These are phyloP conservation scores for Coecobrya sp. DNA, from an alignment of 2,888 invertebrate species.

Conservation along the genomic window DNA sequence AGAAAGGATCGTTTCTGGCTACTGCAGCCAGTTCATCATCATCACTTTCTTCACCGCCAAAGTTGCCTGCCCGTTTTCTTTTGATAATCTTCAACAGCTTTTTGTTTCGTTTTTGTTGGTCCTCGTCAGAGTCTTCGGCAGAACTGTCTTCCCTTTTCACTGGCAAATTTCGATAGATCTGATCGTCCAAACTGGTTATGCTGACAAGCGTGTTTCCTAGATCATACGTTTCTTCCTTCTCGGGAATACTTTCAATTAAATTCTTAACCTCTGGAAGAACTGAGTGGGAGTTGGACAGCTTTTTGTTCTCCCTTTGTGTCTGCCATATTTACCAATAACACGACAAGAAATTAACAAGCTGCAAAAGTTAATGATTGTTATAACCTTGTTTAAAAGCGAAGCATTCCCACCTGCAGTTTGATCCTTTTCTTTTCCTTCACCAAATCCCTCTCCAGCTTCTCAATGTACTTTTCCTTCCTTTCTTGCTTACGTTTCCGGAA, in stretches of 20 bases:
- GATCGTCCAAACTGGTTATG: slow-evolving; percentile 83
- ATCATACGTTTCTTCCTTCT: slow-evolving; percentile 79
- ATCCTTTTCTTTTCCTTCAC: slow-evolving; percentile 83
- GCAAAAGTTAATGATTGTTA: too few species aligned
- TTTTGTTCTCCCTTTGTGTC: slow-evolving; percentile 82
- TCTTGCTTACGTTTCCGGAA: slow-evolving; percentile 85
- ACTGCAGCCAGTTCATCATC: slow-evolving; percentile 24
- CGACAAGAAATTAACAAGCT: too few species aligned
- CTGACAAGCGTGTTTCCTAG: slow-evolving; percentile 84
- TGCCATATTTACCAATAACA: too few species aligned
- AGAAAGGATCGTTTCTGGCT: slow-evolving; percentile 68
- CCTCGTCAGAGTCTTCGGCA: slow-evolving; percentile 63
- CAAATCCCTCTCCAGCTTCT: slow-evolving; percentile 84
- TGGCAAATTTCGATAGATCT: slow-evolving; percentile 73
- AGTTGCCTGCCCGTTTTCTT: neutral
- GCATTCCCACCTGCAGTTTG: slow-evolving; percentile 83
- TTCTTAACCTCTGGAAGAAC: slow-evolving; percentile 85
- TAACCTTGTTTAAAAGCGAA: too few species aligned
- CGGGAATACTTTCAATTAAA: slow-evolving; percentile 78
- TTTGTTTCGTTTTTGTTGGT: neutral
- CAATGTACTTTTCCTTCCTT: slow-evolving; percentile 83
- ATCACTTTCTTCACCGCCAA: slow-evolving; percentile 46
- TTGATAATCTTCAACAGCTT: neutral
- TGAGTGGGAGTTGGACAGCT: slow-evolving; percentile 83
- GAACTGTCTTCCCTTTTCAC: slow-evolving; percentile 53